These are phyloP conservation scores for Pachyuromys duprasi DNA, from an alignment of 2,797 vertebrate genomes.

Conservation along the genomic window DNA sequence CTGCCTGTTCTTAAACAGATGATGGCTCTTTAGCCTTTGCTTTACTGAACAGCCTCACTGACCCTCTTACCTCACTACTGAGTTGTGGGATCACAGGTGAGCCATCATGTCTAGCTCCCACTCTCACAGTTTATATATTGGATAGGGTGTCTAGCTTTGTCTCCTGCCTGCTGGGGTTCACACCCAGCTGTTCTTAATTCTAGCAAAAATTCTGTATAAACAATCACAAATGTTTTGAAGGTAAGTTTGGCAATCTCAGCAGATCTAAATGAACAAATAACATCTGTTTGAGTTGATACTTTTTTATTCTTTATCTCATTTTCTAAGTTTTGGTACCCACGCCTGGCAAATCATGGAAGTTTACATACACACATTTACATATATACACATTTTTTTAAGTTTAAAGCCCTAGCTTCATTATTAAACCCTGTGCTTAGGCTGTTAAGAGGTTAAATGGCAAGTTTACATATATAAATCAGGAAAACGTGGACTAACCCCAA, in stretches of 20 bases:
- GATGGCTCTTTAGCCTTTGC: not conserved
- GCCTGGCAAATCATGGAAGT: constrained; percentile 68
- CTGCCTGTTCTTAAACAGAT: too few species aligned
- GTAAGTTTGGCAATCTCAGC: constrained; percentile 21
- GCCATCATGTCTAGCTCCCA: not conserved
- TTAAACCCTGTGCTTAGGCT: constrained; percentile 56
- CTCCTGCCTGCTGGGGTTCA: not conserved
- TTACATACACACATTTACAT: constrained; percentile 72
- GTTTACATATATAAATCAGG: constrained; percentile 32
- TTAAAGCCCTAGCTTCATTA: constrained; percentile 61
- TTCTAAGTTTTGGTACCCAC: constrained; percentile 57
- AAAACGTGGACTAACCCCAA: constrained; percentile 58
- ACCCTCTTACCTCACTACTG: not conserved
- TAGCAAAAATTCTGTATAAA: not conserved
- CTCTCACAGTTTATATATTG: not conserved
- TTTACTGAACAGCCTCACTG: not conserved
- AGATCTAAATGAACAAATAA: constrained; percentile 13
- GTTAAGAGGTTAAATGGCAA: constrained; percentile 64
- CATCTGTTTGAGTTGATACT: constrained; percentile 52
- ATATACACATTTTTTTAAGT: constrained; percentile 62
- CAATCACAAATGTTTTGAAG: constrained; percentile 50
- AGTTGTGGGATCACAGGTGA: not conserved
- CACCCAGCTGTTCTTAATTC: not conserved
- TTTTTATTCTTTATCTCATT: constrained; percentile 76
- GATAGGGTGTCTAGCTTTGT: not conserved